These are phyloP conservation scores for Berghia stephanieae DNA, from an alignment of 1,140 invertebrate species.

Conservation along the genomic window DNA sequence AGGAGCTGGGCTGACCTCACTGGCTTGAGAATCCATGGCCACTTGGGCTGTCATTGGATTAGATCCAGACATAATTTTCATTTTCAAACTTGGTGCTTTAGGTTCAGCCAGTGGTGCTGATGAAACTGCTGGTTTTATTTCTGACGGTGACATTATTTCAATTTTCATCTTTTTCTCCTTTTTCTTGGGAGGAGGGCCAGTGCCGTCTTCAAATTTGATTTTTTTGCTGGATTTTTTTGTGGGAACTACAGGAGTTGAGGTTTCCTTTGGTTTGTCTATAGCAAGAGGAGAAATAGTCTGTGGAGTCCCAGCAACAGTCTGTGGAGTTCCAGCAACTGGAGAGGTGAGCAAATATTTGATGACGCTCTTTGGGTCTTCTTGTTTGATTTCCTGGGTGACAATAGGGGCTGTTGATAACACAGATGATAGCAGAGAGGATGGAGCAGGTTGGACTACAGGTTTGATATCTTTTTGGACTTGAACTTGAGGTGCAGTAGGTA, in stretches of 20 bases:
- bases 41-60: constrained; percentile 18
- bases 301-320: no score
- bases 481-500: no score
- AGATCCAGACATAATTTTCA: constrained; percentile 25
- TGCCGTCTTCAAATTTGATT: background rate
- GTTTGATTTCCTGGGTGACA: constrained; percentile 32
- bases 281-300: no score
- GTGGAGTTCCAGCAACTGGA: constrained; percentile 44
- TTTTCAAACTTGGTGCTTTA: constrained; percentile 19
- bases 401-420: constrained; percentile 1
- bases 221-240: constrained; percentile 27
- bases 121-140: no score
- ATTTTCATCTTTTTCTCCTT: background rate
- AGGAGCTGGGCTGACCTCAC: background rate
- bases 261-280: background rate
- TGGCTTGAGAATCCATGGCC: background rate
- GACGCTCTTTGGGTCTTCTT: constrained; percentile 40
- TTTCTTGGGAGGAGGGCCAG: background rate
- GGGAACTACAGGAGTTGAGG: background rate
- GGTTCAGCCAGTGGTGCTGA: no score
- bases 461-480: no score
- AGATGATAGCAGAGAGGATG: no score
- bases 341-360: constrained; percentile 54
- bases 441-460: no score
- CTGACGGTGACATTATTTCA: background rate